Evolutionary conservation across 2,113 vertebrate genomes (phyloP), one percentile per base, ranked within the genome.

Genomic region (Panthera tigris): DNA sequence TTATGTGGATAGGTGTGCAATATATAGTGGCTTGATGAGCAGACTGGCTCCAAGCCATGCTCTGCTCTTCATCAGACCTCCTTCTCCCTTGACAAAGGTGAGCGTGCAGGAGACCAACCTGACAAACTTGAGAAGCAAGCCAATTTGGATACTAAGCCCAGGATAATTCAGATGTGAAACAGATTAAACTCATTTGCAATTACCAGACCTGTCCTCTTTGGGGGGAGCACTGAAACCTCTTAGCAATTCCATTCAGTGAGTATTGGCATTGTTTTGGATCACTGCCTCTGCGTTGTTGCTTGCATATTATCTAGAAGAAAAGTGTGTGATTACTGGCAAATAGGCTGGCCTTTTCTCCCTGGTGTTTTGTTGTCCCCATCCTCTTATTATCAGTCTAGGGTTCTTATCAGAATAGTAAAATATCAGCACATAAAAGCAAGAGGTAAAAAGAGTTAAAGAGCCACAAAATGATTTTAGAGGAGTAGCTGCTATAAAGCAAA

Each of bases 121-220:
- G 82, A 94, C 31, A 84, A 87, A 76, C 48, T 65, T 2, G 0
- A 95, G 92, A 63, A 78, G 82, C 10, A 45, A 97, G 65, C 73
- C 89, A 74, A 36, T 84, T 66, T 84, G 61, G 88, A 66, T 68
- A 52, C 21, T 13, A 74, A 97, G 41, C 81, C 88, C 90, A 82
- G 61, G 81, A 78, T 82, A 95, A 96, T 96, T 89, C 88, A 91
- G 84, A 98, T 83, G 80, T 85, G 96, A 93, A 95, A 80, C 79
- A 91, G 84, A 96, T 96, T 97, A 91, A 97, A 94, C 81, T 97
- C 95, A 80, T 95, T 93, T 96, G 90, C 96, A 96, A 89, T 97
- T 55, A 95, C 27, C 78, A 94, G 85, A 73, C 57, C 63, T 91
- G 91, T 93, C 82, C 92, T 95, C 31, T 95, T 94, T 80, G 36